Evolutionary conservation across 2,797 vertebrate genomes (phyloP).

Genomic region (Tapirus indicus): DNA sequence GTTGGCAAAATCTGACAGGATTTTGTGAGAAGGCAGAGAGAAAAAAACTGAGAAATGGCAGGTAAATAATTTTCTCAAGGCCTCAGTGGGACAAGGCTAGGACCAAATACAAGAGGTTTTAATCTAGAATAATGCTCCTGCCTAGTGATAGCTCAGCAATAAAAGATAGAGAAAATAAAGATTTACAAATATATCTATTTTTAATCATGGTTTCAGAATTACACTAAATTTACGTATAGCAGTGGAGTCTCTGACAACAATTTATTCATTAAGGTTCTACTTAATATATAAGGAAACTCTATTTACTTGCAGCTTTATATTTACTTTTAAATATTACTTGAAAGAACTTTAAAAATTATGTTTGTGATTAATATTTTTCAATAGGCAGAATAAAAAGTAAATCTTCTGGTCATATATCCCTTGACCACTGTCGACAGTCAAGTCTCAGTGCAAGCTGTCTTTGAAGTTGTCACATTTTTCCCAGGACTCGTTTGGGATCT

Average conservation of each 20-base stretch:
- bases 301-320: not conserved
- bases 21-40: not conserved
- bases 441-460: not conserved
- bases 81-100: not conserved
- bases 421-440: not conserved
- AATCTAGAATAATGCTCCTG: not conserved
- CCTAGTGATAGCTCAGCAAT: not conserved
- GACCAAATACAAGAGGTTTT: not conserved
- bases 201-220: not conserved
- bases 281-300: not conserved
- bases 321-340: not conserved
- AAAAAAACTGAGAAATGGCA: not conserved
- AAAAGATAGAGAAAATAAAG: not conserved
- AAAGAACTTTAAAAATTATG: not conserved
- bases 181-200: not conserved
- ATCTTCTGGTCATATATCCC: not conserved
- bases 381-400: not conserved
- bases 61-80: not conserved
- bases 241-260: not conserved
- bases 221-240: not conserved
- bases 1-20: not conserved
- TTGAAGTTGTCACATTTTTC: not conserved
- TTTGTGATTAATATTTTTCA: slow-evolving; percentile 1
- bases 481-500: not conserved
- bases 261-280: not conserved